phyloP scores from a whole-genome alignment of 2,888 invertebrate species.

The Hemistola chrysoprasaria region DNA sequence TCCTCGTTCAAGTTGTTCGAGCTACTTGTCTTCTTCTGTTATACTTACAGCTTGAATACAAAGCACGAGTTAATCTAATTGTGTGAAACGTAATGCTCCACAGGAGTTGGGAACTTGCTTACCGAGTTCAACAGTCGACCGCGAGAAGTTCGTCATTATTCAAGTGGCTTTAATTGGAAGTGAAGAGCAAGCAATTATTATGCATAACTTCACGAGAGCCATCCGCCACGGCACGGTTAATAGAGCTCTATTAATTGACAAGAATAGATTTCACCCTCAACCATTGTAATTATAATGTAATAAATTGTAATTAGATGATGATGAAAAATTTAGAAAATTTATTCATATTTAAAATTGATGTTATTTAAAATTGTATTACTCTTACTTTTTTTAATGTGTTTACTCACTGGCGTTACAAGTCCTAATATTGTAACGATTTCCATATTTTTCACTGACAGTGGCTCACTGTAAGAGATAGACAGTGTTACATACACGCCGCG shows the following conservation, averaged over 20 bases:
- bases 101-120: constrained; percentile 31
- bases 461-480: too few species aligned
- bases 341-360: too few species aligned
- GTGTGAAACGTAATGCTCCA: constrained; percentile 31
- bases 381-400: too few species aligned
- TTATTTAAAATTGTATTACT: too few species aligned
- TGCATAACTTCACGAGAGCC: constrained; percentile 68
- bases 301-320: too few species aligned
- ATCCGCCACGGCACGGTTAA: constrained; percentile 46
- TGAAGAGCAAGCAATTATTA: constrained; percentile 68
- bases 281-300: too few species aligned
- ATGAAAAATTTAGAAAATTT: too few species aligned
- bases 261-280: constrained; percentile 44
- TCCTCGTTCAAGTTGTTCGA: constrained; percentile 8
- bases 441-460: too few species aligned
- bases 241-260: constrained; percentile 55
- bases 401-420: too few species aligned
- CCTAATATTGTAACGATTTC: too few species aligned
- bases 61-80: constrained; percentile 35
- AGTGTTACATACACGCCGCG: too few species aligned
- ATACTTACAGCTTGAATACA: constrained; percentile 19
- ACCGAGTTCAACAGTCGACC: constrained; percentile 38
- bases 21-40: constrained; percentile 10
- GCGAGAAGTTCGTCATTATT: constrained; percentile 51
- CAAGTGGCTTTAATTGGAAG: constrained; percentile 63